phyloP scores from a whole-genome alignment of 2,113 vertebrate species.

The Nymphicus hollandicus region DNA sequence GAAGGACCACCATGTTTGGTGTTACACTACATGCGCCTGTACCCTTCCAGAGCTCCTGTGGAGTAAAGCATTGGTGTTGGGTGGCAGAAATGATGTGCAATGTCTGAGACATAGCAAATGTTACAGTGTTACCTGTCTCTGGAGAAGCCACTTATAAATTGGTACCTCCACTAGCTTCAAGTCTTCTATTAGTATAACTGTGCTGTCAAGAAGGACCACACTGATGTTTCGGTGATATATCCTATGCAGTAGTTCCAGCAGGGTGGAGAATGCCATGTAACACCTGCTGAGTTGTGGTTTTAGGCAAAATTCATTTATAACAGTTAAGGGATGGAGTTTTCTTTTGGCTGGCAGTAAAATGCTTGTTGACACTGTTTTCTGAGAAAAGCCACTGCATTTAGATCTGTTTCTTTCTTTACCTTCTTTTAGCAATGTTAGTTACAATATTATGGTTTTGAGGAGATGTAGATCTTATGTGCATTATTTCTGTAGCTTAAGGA shows the following conservation, averaged over 20 bases:
- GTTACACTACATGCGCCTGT: fast-evolving
- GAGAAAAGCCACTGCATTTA: background rate
- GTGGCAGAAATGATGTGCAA: background rate
- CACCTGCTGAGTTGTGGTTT: background rate
- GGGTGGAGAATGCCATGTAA: background rate
- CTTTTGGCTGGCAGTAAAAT: background rate
- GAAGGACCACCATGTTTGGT: background rate
- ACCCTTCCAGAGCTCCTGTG: background rate
- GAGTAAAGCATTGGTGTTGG: background rate
- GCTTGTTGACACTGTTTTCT: background rate
- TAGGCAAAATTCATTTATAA: background rate
- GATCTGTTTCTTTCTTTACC: background rate
- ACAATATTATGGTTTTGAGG: background rate
- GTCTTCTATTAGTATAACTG: background rate
- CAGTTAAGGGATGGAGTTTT: background rate
- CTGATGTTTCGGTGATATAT: background rate
- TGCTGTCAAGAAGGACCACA: background rate
- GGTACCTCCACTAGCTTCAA: background rate
- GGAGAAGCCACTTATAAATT: background rate
- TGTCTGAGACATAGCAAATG: fast-evolving
- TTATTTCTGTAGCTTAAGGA: background rate
- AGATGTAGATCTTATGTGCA: background rate
- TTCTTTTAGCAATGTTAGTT: background rate
- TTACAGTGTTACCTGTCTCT: background rate
- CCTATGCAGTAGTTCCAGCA: background rate